A percentile compares a stretch with the other conserved stretches of the same genome.
Conservation (phyloP, 2,888 invertebrate species). For the Trichogramma dendrolimi region DNA sequence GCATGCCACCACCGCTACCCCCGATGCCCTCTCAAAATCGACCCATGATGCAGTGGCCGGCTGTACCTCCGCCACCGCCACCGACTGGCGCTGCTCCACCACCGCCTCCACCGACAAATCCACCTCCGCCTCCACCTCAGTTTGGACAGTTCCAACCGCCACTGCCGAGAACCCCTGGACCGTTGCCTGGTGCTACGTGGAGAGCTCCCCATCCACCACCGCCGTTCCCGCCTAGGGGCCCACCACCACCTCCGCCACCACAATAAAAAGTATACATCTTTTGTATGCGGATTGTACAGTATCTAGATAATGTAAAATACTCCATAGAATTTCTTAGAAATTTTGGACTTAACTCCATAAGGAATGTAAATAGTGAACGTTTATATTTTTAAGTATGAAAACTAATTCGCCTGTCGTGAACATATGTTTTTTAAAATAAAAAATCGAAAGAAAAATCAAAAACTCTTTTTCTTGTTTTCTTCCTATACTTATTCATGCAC, state of each 20-base stretch:
- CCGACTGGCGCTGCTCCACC: constrained; percentile 48
- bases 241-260: constrained; percentile 66
- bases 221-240: constrained; percentile 66
- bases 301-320: too few relatives aligned
- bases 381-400: too few relatives aligned
- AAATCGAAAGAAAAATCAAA: too few relatives aligned
- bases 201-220: constrained; percentile 60
- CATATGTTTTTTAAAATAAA: too few relatives aligned
- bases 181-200: constrained; percentile 52
- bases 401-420: too few relatives aligned
- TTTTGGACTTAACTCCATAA: too few relatives aligned
- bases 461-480: too few relatives aligned
- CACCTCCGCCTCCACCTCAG: constrained; percentile 33
- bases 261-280: constrained; percentile 23
- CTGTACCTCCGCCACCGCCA: constrained; percentile 58
- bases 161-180: constrained; percentile 57
- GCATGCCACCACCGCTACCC: constrained; percentile 63
- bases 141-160: constrained; percentile 50
- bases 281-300: too few relatives aligned
- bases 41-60: constrained; percentile 50
- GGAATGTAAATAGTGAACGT: too few relatives aligned
- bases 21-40: constrained; percentile 56
- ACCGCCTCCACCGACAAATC: constrained; percentile 28
- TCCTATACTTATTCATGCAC: too few relatives aligned
- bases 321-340: too few relatives aligned